Conservation (phyloP, 2,797 vertebrate genomes). For the Peromyscus aztecus region DNA sequence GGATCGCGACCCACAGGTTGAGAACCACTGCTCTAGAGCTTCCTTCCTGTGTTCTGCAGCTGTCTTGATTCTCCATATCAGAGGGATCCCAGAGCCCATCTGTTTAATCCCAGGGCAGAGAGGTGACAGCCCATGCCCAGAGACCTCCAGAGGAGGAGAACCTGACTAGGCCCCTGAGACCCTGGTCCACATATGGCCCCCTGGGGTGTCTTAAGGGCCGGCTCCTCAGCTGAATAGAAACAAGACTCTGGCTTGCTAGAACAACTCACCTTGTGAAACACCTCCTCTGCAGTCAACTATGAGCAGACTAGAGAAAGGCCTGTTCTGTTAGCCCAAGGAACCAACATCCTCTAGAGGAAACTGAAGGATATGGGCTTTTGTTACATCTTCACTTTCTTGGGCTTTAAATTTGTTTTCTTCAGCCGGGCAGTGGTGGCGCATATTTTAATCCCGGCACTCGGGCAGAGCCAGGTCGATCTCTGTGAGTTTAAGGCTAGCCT, state of each 20-base stretch:
- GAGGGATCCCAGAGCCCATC: neutral
- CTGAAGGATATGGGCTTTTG: neutral
- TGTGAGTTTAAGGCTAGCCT: too few species aligned
- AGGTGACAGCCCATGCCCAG: neutral
- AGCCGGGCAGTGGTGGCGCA: too few species aligned
- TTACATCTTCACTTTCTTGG: neutral
- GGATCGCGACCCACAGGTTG: neutral
- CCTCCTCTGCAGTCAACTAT: neutral
- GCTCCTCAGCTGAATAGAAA: neutral
- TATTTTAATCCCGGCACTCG: too few species aligned
- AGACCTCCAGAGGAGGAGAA: neutral
- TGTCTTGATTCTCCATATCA: neutral
- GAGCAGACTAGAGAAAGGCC: neutral
- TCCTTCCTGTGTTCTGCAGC: neutral
- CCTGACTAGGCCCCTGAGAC: neutral
- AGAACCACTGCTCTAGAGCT: neutral
- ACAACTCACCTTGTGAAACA: neutral
- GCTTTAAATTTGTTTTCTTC: neutral
- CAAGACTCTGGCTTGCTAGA: neutral
- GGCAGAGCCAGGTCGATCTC: too few species aligned
- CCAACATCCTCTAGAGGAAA: neutral
- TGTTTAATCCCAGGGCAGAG: neutral
- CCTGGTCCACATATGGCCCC: neutral
- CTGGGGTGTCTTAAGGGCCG: neutral
- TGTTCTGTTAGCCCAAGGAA: neutral